Conservation (phyloP, 2,888 invertebrate species). For the Leptopilina myrica region DNA sequence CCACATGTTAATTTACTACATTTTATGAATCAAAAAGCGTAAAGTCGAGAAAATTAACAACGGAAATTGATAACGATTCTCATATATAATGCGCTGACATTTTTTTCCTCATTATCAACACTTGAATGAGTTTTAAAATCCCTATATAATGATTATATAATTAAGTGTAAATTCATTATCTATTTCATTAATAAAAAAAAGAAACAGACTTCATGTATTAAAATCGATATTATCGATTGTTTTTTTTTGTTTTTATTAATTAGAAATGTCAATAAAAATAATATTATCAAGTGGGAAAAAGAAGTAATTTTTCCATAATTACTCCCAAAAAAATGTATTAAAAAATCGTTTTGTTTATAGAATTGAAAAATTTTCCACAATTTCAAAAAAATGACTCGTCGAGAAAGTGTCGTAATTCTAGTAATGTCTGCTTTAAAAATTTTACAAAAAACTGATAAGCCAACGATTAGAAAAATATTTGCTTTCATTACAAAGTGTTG, state of each 20-base stretch:
- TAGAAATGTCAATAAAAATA: neutral
- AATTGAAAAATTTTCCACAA: neutral
- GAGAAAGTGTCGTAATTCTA: conserved; percentile 51
- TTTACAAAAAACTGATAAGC: conserved; percentile 56
- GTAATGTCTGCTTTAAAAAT: conserved; percentile 60
- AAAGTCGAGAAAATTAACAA: too few relatives aligned
- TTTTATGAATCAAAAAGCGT: too few relatives aligned
- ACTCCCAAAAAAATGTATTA: conserved; percentile 45
- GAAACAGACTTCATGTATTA: too few relatives aligned
- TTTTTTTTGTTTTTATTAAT: neutral
- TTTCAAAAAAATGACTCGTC: neutral
- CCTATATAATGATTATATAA: too few relatives aligned
- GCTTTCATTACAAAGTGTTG: conserved; percentile 54
- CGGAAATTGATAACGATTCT: too few relatives aligned
- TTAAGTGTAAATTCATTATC: too few relatives aligned
- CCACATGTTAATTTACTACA: conserved; percentile 65
- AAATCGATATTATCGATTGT: too few relatives aligned
- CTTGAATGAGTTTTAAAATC: too few relatives aligned
- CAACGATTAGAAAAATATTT: conserved; percentile 61
- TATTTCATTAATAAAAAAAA: too few relatives aligned
- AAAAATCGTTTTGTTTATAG: conserved; percentile 36
- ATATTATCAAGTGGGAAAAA: neutral
- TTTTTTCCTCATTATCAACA: too few relatives aligned
- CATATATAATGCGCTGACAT: too few relatives aligned
- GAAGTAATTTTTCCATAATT: neutral